These are phyloP conservation scores for Clusia tigrina DNA, from an alignment of 2,888 invertebrate species.

Conservation along the genomic window DNA sequence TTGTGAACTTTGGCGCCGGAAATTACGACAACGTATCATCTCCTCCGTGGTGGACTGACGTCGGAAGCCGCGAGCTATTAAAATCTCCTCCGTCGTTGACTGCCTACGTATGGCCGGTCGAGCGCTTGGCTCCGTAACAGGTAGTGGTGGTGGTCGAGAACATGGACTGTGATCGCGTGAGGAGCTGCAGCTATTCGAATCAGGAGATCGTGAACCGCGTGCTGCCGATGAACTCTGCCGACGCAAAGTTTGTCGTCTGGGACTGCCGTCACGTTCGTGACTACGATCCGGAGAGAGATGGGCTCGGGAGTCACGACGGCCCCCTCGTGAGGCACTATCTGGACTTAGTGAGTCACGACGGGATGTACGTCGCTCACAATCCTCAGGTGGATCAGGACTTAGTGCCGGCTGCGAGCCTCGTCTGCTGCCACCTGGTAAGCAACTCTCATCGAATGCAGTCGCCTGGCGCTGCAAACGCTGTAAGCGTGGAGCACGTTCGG, in stretches of 20 bases:
- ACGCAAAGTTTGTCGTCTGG: slow-evolving; percentile 76
- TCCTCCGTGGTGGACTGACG: slow-evolving; percentile 91
- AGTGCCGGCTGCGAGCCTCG: slow-evolving; percentile 84
- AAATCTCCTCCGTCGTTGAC: slow-evolving; percentile 90
- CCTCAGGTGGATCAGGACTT: slow-evolving; percentile 81
- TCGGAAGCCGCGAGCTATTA: slow-evolving; percentile 88
- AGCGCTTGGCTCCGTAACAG: slow-evolving; percentile 68
- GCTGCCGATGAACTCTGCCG: slow-evolving; percentile 85
- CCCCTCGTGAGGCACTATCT: slow-evolving; percentile 80
- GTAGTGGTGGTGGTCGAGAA: slow-evolving; percentile 67
- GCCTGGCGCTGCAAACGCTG: slow-evolving; percentile 84
- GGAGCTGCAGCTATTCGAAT: slow-evolving; percentile 81
- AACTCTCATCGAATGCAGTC: slow-evolving; percentile 87
- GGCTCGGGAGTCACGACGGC: slow-evolving; percentile 76
- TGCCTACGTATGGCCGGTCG: slow-evolving; percentile 83
- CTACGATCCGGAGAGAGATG: slow-evolving; percentile 83
- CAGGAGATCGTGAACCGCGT: slow-evolving; percentile 71
- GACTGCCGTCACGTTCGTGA: slow-evolving; percentile 82
- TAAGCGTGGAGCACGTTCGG: slow-evolving; percentile 70
- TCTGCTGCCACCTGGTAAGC: slow-evolving; percentile 75
- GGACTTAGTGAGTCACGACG: slow-evolving; percentile 89
- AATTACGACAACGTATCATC: slow-evolving; percentile 90
- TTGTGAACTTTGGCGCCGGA: slow-evolving; percentile 88
- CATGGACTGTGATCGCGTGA: slow-evolving; percentile 84
- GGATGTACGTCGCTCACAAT: slow-evolving; percentile 73